Evolutionary conservation across 1,140 invertebrate genomes (phyloP).

Genomic region (Amyelois transitella): DNA sequence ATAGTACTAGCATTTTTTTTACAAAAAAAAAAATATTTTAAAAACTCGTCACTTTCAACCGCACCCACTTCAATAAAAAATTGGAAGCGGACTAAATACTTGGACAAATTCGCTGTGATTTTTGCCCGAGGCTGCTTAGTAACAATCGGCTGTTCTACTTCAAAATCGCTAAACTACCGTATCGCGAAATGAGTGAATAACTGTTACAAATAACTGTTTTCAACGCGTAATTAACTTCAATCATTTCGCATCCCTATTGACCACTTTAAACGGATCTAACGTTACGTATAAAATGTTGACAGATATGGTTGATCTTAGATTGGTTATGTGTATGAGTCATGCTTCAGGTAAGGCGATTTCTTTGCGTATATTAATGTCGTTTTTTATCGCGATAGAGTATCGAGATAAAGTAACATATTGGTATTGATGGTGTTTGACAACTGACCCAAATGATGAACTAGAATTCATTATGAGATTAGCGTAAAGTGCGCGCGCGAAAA

Average conservation of each 20-base stretch:
- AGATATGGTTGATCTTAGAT: neutral
- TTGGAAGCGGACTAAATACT: neutral
- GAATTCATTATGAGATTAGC: neutral
- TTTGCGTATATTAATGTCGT: neutral
- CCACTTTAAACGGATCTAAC: neutral
- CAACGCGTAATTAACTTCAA: constrained; percentile 28
- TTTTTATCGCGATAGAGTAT: constrained; percentile 15
- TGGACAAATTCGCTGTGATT: neutral
- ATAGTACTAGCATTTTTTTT: no score
- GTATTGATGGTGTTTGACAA: constrained; percentile 14
- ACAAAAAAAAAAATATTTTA: neutral
- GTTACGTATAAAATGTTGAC: neutral
- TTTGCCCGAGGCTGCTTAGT: neutral
- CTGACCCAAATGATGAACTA: constrained; percentile 5
- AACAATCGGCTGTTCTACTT: neutral
- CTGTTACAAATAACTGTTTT: constrained; percentile 41
- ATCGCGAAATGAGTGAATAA: constrained; percentile 39
- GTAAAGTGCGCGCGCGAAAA: neutral
- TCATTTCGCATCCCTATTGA: constrained; percentile 1
- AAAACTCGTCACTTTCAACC: neutral
- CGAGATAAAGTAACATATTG: constrained; percentile 3
- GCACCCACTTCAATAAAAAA: neutral
- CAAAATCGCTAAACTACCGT: constrained; percentile 23
- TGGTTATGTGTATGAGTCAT: neutral
- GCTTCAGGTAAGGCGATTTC: constrained; percentile 1